Evolutionary conservation across 2,113 vertebrate genomes (phyloP).

Genomic region (Chiloscyllium plagiosum): DNA sequence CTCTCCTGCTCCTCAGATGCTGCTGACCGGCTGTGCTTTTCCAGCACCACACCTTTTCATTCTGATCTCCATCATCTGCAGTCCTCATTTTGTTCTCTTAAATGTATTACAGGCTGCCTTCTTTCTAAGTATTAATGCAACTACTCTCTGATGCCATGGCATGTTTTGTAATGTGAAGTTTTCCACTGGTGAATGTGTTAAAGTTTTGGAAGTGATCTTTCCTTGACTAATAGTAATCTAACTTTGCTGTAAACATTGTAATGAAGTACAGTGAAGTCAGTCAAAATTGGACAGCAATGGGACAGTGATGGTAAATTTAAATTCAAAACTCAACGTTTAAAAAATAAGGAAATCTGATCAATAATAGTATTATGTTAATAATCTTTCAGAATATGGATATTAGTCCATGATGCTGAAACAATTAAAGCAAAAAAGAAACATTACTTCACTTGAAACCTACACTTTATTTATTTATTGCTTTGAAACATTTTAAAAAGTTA

Average conservation of each 20-base stretch:
- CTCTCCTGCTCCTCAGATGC: too few species aligned
- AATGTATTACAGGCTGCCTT: neutral
- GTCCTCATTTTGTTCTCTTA: too few species aligned
- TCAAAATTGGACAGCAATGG: neutral
- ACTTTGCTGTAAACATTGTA: neutral
- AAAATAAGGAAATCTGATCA: neutral
- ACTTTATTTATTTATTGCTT: neutral
- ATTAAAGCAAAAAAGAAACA: too few species aligned
- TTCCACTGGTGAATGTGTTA: neutral
- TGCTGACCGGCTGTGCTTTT: too few species aligned
- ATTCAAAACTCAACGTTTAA: neutral
- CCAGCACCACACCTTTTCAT: too few species aligned
- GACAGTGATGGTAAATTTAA: neutral
- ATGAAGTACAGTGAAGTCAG: neutral
- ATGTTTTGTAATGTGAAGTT: neutral
- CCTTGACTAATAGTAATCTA: neutral
- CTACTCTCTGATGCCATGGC: neutral
- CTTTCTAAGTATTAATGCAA: neutral
- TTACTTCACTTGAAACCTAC: neutral
- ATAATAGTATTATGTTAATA: neutral
- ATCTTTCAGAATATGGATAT: too few species aligned
- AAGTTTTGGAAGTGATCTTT: neutral
- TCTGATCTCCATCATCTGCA: too few species aligned
- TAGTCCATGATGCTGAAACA: too few species aligned
- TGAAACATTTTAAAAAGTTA: neutral